phyloP scores from a whole-genome alignment of 2,888 invertebrate species.

The Noctua fimbriata region DNA sequence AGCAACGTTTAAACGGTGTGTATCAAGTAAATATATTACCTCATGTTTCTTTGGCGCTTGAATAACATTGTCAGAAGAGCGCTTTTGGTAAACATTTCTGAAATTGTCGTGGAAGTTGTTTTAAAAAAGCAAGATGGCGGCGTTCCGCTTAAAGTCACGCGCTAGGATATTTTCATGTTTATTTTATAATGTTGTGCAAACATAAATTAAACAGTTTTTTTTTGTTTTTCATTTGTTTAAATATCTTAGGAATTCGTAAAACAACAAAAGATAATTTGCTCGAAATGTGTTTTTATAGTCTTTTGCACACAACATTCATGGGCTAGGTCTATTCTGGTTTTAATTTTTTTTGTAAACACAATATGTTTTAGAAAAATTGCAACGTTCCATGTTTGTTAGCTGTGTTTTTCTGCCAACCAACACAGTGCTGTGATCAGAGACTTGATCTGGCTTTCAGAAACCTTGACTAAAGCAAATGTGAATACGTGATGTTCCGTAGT shows the following conservation, averaged over 20 bases:
- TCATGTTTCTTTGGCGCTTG: background rate
- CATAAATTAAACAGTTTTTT: background rate
- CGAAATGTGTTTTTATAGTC: background rate
- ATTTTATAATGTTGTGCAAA: background rate
- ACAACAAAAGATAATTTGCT: background rate
- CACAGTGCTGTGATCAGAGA: background rate
- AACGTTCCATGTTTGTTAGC: background rate
- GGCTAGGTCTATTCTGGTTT: background rate
- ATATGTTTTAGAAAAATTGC: background rate
- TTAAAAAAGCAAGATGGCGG: background rate
- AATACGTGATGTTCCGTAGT: background rate
- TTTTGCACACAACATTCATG: too few relatives aligned
- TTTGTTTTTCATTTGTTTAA: background rate
- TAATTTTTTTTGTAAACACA: background rate
- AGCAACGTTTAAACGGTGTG: background rate
- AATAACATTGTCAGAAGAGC: background rate
- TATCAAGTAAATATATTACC: background rate
- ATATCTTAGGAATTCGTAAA: background rate
- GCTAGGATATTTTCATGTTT: background rate
- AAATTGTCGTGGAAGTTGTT: background rate
- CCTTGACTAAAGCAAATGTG: conserved; percentile 1
- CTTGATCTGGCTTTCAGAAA: background rate
- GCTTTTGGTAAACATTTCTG: background rate
- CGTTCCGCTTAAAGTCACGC: background rate
- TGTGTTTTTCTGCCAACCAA: background rate